Conservation (phyloP, 1,140 invertebrate species). For the Drosophila sp. region DNA sequence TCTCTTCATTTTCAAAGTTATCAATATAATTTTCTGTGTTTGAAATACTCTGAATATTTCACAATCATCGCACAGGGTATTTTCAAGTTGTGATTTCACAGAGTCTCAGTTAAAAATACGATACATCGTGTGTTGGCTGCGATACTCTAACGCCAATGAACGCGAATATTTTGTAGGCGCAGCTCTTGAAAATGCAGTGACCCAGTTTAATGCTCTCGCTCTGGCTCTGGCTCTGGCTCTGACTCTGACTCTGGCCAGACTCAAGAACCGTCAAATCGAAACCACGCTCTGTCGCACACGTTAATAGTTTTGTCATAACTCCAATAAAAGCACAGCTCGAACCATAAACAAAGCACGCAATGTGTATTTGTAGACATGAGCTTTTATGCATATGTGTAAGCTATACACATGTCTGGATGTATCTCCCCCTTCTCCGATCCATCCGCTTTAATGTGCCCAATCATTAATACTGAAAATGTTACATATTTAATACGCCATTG, state of each 20-base stretch:
- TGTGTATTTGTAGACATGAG: conserved; percentile 55
- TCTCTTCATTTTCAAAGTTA: background rate
- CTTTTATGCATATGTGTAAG: background rate
- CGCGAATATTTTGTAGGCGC: conserved; percentile 69
- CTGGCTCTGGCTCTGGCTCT: too few relatives aligned
- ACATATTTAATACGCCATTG: conserved; percentile 39
- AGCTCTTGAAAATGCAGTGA: conserved; percentile 79
- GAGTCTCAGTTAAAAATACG: too few relatives aligned
- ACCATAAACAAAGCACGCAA: conserved; percentile 59
- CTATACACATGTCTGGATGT: conserved; percentile 29
- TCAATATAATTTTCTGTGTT: too few relatives aligned
- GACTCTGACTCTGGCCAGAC: too few relatives aligned
- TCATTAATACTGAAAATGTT: conserved; percentile 36
- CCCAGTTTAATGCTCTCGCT: conserved; percentile 61
- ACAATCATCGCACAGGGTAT: background rate
- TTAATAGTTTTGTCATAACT: conserved; percentile 77
- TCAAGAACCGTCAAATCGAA: conserved; percentile 17
- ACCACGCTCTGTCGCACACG: conserved; percentile 70
- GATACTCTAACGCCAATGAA: conserved; percentile 30
- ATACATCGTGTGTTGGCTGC: conserved; percentile 8
- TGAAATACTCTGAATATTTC: background rate
- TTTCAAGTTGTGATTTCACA: background rate
- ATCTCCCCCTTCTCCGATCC: background rate
- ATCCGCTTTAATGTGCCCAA: conserved; percentile 1
- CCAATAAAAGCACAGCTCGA: background rate